Conservation (phyloP, 2,797 vertebrate genomes). For the Catamblyrhynchus diadema region DNA sequence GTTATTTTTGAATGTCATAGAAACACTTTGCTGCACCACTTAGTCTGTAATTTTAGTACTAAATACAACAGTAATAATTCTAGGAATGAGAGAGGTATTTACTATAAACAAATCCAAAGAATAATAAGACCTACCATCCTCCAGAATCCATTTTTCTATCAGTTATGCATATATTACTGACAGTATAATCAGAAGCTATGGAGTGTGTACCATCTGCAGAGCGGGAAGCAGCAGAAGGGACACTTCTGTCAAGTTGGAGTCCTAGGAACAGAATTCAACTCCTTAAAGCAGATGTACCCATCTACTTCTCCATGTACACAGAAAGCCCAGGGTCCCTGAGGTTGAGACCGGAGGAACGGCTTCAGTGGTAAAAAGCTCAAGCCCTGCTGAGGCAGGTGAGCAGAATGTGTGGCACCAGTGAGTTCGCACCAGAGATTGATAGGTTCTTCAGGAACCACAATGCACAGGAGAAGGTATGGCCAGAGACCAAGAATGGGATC, state of each 20-base stretch:
- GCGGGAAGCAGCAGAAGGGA: neutral
- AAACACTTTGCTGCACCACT: neutral
- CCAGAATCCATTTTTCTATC: neutral
- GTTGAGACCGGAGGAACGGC: neutral
- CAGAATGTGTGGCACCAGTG: neutral
- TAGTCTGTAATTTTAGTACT: neutral
- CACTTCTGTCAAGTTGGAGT: neutral
- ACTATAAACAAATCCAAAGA: conserved; percentile 5
- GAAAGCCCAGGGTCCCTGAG: neutral
- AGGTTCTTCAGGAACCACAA: neutral
- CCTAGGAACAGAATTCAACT: neutral
- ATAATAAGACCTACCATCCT: neutral
- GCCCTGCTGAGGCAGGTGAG: neutral
- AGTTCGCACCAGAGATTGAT: neutral
- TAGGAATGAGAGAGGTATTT: neutral
- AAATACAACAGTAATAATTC: conserved; percentile 3
- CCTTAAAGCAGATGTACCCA: neutral
- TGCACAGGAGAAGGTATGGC: neutral
- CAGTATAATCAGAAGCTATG: neutral
- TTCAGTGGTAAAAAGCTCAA: neutral
- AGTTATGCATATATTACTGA: neutral
- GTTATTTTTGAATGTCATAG: neutral
- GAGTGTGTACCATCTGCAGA: neutral
- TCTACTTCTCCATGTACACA: neutral
- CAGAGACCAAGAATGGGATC: neutral